Evolutionary conservation across 2,113 vertebrate species (phyloP), one percentile per base, ranked within the genome.

Genomic region (Gorsachius goisagi): DNA sequence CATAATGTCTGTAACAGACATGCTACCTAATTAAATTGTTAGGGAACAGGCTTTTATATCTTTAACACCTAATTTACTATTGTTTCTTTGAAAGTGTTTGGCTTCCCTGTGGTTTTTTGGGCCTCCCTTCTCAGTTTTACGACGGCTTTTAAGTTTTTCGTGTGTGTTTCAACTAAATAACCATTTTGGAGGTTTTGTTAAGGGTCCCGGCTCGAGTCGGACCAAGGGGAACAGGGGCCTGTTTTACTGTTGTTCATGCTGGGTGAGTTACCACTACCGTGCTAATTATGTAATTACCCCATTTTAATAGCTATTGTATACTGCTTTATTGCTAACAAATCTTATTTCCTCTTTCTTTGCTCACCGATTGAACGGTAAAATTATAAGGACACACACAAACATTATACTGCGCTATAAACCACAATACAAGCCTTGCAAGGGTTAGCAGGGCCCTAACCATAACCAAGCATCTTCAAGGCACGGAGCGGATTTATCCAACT

Each of bases 31-130:
- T 98, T 98, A 97, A 97, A 93, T 93, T 97, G 96, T 96, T 97
- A 97, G 95, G 94, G 94, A 97, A 95, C 96, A 96, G 96, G 97
- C 92, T 96, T 98, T 97, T 97, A 97, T 97, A 97, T 98, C 97
- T 98, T 98, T 97, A 97, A 97, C 98, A 98, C 97, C 97, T 98
- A 97, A 98, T 98, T 98, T 98, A 97, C 97, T 96, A 98, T 97
- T 98, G 97, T 98, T 98, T 97, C 97, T 97, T 96, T 98, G 98
- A 97, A 97, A 98, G 97, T 94, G 95, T 96, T 97, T 75, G 58
- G 96, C 97, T 97, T 97, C 97, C 97, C 97, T 97, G 97, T 97
- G 97, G 97, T 95, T 98, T 97, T 94, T 97, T 93, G 97, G 95
- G 94, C 97, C 97, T 96, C 92, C 94, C 85, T 96, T 96, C 96